Evolutionary conservation across 1,140 invertebrate genomes (phyloP).

Genomic region (Teleogryllus occipitalis): DNA sequence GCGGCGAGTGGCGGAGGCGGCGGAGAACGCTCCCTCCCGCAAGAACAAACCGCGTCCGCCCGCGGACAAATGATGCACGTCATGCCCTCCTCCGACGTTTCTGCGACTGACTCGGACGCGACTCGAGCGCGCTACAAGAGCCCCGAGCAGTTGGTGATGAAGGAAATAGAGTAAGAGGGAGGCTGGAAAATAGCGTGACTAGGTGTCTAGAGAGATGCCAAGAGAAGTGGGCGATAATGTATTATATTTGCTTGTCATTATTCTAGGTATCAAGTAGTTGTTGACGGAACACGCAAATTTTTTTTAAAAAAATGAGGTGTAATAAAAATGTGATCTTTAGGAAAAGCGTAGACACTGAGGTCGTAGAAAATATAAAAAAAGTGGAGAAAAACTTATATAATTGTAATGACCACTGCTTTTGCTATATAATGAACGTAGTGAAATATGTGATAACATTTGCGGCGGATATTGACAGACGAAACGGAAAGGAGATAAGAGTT

Average conservation of each 20-base stretch:
- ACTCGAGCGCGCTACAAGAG: neutral
- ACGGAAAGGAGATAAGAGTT: neutral
- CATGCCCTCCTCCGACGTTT: neutral
- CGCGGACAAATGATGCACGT: neutral
- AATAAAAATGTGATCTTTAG: too few relatives aligned
- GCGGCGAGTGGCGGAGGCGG: neutral
- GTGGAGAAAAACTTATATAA: too few relatives aligned
- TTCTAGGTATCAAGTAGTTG: too few relatives aligned
- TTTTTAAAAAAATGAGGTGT: too few relatives aligned
- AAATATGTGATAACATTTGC: too few relatives aligned
- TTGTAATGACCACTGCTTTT: too few relatives aligned
- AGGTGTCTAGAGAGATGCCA: neutral
- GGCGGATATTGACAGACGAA: neutral
- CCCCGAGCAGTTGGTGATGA: neutral
- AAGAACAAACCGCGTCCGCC: neutral
- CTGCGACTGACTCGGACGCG: neutral
- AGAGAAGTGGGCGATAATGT: neutral
- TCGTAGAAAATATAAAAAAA: too few relatives aligned
- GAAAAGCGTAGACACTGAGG: too few relatives aligned
- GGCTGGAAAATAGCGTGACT: neutral
- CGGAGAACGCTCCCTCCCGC: neutral
- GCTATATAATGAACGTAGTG: too few relatives aligned
- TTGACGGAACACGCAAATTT: too few relatives aligned
- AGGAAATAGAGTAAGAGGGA: neutral
- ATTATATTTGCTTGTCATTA: neutral